Evolutionary conservation across 2,797 vertebrate species (phyloP).

Genomic region (Phylloscopus collybita): DNA sequence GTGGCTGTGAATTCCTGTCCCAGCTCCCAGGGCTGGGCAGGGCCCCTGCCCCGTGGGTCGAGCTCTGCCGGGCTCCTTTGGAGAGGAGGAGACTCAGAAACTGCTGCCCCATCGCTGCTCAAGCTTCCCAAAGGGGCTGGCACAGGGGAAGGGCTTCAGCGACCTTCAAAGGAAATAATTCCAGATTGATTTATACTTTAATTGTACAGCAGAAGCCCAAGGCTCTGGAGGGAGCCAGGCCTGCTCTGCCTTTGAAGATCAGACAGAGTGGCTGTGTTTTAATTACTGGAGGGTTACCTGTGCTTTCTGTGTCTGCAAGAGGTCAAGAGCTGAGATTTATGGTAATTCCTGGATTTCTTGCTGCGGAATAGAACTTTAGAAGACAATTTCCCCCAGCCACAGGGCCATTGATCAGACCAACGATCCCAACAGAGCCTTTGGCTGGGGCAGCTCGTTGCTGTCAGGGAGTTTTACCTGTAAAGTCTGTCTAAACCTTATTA

Average conservation of each 20-base stretch:
- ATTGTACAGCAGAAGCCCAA: slow-evolving; percentile 42
- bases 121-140: slow-evolving; percentile 51
- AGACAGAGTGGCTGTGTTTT: not conserved
- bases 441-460: not conserved
- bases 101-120: slow-evolving; percentile 46
- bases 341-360: not conserved
- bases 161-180: slow-evolving; percentile 66
- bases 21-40: fast-evolving
- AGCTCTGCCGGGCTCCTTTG: not conserved
- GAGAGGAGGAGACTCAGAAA: slow-evolving; percentile 52
- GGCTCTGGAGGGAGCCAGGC: slow-evolving; percentile 48
- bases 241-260: slow-evolving; percentile 54
- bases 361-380: not conserved
- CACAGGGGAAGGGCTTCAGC: slow-evolving; percentile 63
- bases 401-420: not conserved
- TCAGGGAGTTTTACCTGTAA: not conserved
- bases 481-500: not conserved
- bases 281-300: slow-evolving; percentile 35
- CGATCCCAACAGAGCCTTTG: fast-evolving
- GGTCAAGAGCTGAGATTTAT: not conserved
- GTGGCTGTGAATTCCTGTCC: not conserved
- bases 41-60: not conserved
- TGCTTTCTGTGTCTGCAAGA: not conserved
- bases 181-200: slow-evolving; percentile 59
- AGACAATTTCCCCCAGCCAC: not conserved